Percentiles rank a stretch among this genome's conserved stretches.
Evolutionary conservation across 53 echinoderm and acorn worm genomes (phyloP).

Genomic region (Echinometra lucunter): DNA sequence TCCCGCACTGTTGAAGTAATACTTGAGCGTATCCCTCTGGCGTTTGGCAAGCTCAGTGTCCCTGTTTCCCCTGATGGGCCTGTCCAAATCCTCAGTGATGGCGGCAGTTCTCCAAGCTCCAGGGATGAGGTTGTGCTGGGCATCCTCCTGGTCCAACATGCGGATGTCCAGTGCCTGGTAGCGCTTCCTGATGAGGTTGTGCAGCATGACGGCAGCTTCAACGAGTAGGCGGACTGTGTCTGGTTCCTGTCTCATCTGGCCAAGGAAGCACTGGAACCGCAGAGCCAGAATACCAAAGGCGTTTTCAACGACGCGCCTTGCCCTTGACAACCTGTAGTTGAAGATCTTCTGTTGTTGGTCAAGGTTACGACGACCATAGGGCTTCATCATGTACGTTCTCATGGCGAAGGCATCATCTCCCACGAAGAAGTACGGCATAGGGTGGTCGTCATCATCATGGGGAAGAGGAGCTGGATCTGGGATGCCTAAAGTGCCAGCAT

Average conservation of each 20-base stretch:
- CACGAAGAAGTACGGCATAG: slow-evolving; percentile 65
- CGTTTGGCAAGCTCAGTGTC: slow-evolving; percentile 48
- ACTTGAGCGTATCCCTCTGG: slow-evolving; percentile 39
- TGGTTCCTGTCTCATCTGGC: slow-evolving; percentile 42
- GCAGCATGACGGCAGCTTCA: slow-evolving; percentile 40
- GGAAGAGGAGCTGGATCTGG: slow-evolving; percentile 68
- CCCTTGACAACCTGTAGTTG: slow-evolving; percentile 71
- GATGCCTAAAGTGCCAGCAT: slow-evolving; percentile 64
- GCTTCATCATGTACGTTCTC: slow-evolving; percentile 70
- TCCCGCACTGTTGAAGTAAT: slow-evolving; percentile 38
- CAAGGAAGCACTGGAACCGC: slow-evolving; percentile 39
- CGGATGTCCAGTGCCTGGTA: slow-evolving; percentile 34
- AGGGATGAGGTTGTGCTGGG: slow-evolving; percentile 28
- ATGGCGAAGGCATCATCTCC: slow-evolving; percentile 77
- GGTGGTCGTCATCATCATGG: slow-evolving; percentile 54
- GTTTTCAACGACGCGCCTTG: too few relatives aligned
- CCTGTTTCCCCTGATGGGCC: slow-evolving; percentile 37
- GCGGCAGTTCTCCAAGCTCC: slow-evolving; percentile 51
- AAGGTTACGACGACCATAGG: slow-evolving; percentile 66
- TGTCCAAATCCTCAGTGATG: slow-evolving; percentile 62
- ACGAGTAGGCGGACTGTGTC: slow-evolving; percentile 9
- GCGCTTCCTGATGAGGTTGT: slow-evolving; percentile 53
- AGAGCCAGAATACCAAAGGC: slow-evolving; percentile 28
- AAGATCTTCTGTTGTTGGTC: slow-evolving; percentile 65
- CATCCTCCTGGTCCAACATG: slow-evolving; percentile 35